These are phyloP conservation scores for Gastrophryne carolinensis DNA, from an alignment of 2,797 vertebrate species.

Conservation along the genomic window DNA sequence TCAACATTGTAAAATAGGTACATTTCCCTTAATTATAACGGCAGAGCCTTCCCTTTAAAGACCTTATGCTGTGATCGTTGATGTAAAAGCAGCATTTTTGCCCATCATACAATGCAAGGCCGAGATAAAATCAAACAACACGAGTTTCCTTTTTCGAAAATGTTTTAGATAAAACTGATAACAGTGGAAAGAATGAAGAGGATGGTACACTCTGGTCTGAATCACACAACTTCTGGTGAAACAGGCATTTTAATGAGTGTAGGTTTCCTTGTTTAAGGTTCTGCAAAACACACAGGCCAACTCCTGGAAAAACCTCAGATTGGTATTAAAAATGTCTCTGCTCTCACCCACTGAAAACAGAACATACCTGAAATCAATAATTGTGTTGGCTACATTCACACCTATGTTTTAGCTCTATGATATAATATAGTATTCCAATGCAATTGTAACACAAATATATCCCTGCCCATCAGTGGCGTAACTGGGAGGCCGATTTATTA, in stretches of 20 bases:
- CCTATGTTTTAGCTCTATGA: no score
- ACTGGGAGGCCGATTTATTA: no score
- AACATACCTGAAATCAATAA: no score
- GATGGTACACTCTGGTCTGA: no score
- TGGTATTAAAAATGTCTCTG: no score
- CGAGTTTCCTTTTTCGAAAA: constrained; percentile 8
- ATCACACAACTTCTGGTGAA: background rate
- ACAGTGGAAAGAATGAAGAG: background rate
- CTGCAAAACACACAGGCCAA: background rate
- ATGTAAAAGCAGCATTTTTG: background rate
- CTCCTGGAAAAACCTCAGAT: no score
- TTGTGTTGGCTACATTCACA: no score
- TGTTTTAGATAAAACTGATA: constrained; percentile 3
- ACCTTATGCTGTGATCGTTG: background rate
- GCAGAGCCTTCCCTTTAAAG: background rate
- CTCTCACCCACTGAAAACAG: no score
- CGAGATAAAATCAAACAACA: constrained; percentile 2
- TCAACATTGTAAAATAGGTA: background rate
- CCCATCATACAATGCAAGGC: background rate
- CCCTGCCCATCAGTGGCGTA: no score
- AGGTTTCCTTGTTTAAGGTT: background rate
- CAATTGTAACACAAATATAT: no score
- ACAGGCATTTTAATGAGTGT: background rate
- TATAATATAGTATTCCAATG: no score
- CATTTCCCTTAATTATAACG: background rate